phyloP scores from a whole-genome alignment of 53 echinoderm and acorn worm genomes.

The Antedon mediterranea region DNA sequence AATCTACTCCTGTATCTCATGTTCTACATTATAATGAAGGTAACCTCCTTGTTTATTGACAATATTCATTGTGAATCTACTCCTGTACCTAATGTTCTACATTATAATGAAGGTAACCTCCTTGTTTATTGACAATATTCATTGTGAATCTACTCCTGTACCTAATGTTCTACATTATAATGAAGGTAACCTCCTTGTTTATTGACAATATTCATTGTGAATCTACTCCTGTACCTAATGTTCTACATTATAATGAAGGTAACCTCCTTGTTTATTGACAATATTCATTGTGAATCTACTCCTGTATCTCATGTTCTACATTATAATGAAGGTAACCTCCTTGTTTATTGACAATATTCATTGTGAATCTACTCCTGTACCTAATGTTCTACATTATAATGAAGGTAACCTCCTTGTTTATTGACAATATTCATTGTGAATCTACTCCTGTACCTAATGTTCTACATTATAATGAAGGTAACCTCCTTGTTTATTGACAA shows the following conservation, averaged over 20 bases:
- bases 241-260: conserved; percentile 98
- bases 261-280: conserved; percentile 20
- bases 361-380: conserved; percentile 78
- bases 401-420: conserved; percentile 46
- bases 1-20: conserved; percentile 70
- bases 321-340: conserved; percentile 72
- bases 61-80: conserved; percentile 70
- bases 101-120: conserved; percentile 79
- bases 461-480: conserved; percentile 97
- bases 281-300: conserved; percentile 78
- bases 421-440: conserved; percentile 75
- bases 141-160: conserved; percentile 83
- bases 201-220: conserved; percentile 66
- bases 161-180: conserved; percentile 75
- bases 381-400: conserved; percentile 82
- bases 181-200: conserved; percentile 55
- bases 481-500: conserved; percentile 21
- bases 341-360: conserved; percentile 45
- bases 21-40: conserved; percentile 98
- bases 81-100: conserved; percentile 84
- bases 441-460: conserved; percentile 67
- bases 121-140: conserved; percentile 40
- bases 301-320: conserved; percentile 83
- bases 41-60: conserved; percentile 27
- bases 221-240: conserved; percentile 67